These are phyloP conservation scores for Microtus oregoni DNA, from an alignment of 2,113 vertebrate genomes.

Conservation along the genomic window DNA sequence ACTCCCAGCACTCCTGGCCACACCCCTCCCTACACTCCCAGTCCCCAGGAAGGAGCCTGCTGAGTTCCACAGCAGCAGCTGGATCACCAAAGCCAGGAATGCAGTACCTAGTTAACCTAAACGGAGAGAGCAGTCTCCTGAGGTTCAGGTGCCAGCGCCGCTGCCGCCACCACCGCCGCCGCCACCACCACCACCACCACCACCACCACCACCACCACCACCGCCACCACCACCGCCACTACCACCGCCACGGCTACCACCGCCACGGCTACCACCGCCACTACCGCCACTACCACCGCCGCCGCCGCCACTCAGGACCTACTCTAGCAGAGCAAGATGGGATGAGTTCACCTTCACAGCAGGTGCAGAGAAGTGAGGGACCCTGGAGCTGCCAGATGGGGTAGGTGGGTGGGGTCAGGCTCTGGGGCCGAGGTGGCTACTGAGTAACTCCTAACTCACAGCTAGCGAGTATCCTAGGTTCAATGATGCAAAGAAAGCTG, in stretches of 20 bases:
- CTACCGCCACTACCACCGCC: not conserved
- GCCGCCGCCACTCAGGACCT: not conserved
- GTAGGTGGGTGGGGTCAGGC: not conserved
- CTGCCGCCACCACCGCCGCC: not conserved
- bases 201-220: not conserved
- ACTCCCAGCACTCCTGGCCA: not conserved
- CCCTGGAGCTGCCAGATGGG: rapidly evolving
- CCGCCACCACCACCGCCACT: not conserved
- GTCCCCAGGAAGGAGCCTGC: not conserved
- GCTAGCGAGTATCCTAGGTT: not conserved
- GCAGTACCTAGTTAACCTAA: not conserved
- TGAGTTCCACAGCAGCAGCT: not conserved
- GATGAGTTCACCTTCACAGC: not conserved
- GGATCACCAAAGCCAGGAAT: not conserved
- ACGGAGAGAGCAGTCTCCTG: not conserved
- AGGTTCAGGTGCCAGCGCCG: not conserved
- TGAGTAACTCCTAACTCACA: not conserved
- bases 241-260: too few species aligned
- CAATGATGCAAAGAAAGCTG: not conserved
- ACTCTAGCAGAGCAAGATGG: not conserved
- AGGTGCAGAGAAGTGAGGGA: not conserved
- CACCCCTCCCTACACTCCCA: too few species aligned
- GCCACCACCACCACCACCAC: not conserved
- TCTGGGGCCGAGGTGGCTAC: too few species aligned
- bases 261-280: rapidly evolving